Percentiles rank a stretch among this genome's conserved stretches.
Conservation (phyloP, 2,888 invertebrate genomes). For the Augochlorella aurata region DNA sequence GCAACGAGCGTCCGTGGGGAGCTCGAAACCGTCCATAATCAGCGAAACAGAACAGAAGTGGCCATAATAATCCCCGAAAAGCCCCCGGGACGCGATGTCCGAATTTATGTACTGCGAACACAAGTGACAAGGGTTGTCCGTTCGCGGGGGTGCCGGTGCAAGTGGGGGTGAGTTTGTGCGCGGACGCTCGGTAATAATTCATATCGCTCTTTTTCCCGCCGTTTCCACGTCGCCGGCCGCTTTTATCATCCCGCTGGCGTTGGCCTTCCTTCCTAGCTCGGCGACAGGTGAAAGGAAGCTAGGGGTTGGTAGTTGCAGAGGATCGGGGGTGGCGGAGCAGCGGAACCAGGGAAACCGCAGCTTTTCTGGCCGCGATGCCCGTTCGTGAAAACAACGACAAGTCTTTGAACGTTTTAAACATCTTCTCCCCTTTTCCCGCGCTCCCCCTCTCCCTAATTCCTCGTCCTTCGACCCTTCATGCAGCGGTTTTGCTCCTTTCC, state of each 20-base stretch:
- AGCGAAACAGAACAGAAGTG: constrained; percentile 3
- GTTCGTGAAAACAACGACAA: constrained; percentile 32
- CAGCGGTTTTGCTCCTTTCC: neutral
- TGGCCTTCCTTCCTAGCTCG: constrained; percentile 10
- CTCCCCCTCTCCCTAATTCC: neutral
- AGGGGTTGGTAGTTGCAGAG: neutral
- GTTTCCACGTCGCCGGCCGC: constrained; percentile 45
- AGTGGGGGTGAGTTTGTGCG: neutral
- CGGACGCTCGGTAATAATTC: constrained; percentile 53
- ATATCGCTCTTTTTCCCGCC: constrained; percentile 40
- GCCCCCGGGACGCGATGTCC: neutral
- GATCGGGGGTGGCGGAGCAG: neutral
- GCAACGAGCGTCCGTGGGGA: neutral
- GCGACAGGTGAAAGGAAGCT: constrained; percentile 22
- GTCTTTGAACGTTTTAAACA: constrained; percentile 32
- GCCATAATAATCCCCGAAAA: constrained; percentile 15
- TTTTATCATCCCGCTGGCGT: constrained; percentile 42
- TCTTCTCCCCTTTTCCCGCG: neutral
- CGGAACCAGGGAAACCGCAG: constrained; percentile 35
- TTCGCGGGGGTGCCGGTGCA: neutral
- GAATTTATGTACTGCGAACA: constrained; percentile 37
- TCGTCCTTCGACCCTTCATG: neutral
- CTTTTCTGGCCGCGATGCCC: constrained; percentile 21
- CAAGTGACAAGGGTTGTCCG: constrained; percentile 11
- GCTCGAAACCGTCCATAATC: neutral